Evolutionary conservation across 1,140 invertebrate species (phyloP), one percentile per base, ranked within the genome.

Genomic region (Solenopsis fugax): DNA sequence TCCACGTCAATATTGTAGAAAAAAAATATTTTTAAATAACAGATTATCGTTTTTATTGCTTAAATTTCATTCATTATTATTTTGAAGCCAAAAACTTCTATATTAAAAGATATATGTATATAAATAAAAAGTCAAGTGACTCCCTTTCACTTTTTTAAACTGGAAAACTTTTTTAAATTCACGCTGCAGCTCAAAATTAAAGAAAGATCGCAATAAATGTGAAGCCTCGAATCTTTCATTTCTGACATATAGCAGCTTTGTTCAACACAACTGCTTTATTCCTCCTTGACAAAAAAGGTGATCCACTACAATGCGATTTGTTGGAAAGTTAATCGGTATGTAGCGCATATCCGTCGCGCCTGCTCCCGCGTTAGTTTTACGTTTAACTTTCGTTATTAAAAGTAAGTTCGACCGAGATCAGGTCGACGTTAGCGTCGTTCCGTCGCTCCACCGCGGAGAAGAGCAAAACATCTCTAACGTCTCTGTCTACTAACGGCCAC

Each of bases 301-400:
- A 52, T 48, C 9, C 56, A 52, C 50, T 45, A n/a, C 24, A 34
- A 24, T 24, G 13, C 21, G 50, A 65, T 78, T 62, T 62, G 48
- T 65, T 45, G 45, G 48, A 52, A 67, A 41, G n/a, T 65, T 18
- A 80, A 67, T 80, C 65, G 37, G n/a, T 45, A 24, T 37, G 12
- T 52, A 24, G 9, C 34, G 10, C 41, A 24, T 29, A 29, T 73
- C 37, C 16, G 10, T 24, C n/a, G n/a, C 29, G 41, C 24, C 41
- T 7, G 18, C 58, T 41, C 10, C 16, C 21, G 48, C 24, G 9
- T 69, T 24, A 58, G 48, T 67, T 52, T n/a, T 12, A 18, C 12
- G 13, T 60, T 82, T 58, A 56, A 82, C 80, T 82, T 82, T 50
- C 41, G 45, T 82, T 82, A 82, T 73, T 73, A 58, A 72, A 81